Evolutionary conservation across 2,888 invertebrate genomes (phyloP).

Genomic region (Operophtera brumata): DNA sequence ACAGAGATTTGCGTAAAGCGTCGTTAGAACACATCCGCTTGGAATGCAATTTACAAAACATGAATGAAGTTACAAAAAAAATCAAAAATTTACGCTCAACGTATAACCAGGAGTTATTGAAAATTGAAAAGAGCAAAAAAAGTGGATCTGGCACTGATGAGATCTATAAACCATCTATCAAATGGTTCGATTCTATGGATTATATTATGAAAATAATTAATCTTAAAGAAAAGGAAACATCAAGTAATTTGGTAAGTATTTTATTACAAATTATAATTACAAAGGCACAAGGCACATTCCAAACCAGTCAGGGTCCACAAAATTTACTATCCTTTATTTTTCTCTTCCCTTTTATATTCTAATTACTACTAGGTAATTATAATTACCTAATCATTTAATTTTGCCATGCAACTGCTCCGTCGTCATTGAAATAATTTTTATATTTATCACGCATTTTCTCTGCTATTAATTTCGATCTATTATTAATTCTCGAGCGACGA

Average conservation of each 20-base stretch:
- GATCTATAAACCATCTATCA: constrained; percentile 17
- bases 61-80: constrained; percentile 9
- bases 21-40: constrained; percentile 17
- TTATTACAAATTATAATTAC: too few species aligned
- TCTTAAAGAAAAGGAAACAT: too few species aligned
- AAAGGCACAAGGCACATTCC: too few species aligned
- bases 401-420: constrained; percentile 9
- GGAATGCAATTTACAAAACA: constrained; percentile 8
- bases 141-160: constrained; percentile 9
- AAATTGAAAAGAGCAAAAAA: constrained; percentile 14
- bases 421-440: too few species aligned
- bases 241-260: too few species aligned
- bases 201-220: constrained; percentile 7
- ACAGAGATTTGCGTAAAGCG: constrained; percentile 27
- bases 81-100: constrained; percentile 11
- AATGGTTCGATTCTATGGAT: constrained; percentile 19
- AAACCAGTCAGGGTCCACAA: too few species aligned
- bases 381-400: constrained; percentile 8
- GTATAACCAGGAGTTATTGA: constrained; percentile 8
- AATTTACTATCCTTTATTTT: too few species aligned
- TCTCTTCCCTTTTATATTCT: too few species aligned
- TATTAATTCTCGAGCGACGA: constrained; percentile 20
- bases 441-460: constrained; percentile 16
- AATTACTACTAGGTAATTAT: too few species aligned
- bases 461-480: constrained; percentile 11